phyloP scores from a whole-genome alignment of 2,888 invertebrate genomes.

The Neelides folsomi region DNA sequence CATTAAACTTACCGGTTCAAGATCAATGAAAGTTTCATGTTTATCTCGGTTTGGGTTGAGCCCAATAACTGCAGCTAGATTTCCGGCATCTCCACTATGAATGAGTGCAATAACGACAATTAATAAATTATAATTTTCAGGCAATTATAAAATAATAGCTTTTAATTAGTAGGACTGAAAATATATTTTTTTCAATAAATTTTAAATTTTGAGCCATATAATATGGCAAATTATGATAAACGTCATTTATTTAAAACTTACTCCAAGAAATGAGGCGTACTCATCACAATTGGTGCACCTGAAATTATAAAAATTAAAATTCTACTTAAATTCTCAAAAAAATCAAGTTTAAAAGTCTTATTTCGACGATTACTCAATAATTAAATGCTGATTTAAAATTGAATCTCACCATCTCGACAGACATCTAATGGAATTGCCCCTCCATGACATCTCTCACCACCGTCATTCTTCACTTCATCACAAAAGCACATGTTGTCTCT shows the following conservation, averaged over 20 bases:
- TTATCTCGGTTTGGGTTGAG: background rate
- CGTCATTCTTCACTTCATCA: slow-evolving; percentile 1
- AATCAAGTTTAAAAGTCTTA: no score
- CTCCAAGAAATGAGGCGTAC: slow-evolving; percentile 12
- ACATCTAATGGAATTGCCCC: slow-evolving; percentile 15
- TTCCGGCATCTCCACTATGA: background rate
- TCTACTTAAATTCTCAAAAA: no score
- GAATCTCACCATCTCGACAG: slow-evolving; percentile 9
- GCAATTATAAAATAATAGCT: no score
- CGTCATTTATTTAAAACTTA: no score
- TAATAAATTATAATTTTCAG: no score
- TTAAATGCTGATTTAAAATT: background rate
- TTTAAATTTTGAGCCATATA: no score
- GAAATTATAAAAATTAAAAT: no score
- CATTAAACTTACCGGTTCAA: slow-evolving; percentile 16
- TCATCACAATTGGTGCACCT: slow-evolving; percentile 13
- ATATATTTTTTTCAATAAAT: no score
- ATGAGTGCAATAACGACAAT: no score
- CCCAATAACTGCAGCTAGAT: slow-evolving; percentile 4
- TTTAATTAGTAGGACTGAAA: no score
- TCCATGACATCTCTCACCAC: slow-evolving; percentile 1
- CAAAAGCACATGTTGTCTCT: slow-evolving; percentile 21
- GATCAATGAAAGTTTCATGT: slow-evolving; percentile 12
- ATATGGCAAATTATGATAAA: no score
- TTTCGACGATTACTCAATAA: no score